Percentiles rank a stretch among this genome's conserved stretches.
These are phyloP conservation scores for Pterocles orientalis DNA, from an alignment of 2,113 vertebrate species.

Conservation along the genomic window DNA sequence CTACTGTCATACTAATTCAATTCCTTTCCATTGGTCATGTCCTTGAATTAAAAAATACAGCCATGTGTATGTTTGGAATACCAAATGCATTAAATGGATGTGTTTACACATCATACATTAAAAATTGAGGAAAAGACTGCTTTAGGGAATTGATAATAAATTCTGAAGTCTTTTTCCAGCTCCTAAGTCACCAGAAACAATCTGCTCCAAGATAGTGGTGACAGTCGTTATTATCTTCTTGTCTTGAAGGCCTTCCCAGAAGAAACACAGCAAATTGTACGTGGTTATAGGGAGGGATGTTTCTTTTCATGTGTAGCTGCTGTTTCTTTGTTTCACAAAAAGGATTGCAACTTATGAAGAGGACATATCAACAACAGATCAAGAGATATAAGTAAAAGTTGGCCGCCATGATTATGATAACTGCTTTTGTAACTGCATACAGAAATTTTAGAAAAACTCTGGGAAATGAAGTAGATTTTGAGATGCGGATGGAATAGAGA, in stretches of 20 bases:
- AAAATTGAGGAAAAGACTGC: neutral
- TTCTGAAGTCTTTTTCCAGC: neutral
- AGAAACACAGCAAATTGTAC: neutral
- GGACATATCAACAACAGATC: neutral
- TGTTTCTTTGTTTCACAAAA: neutral
- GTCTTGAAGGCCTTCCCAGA: neutral
- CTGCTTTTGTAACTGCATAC: neutral
- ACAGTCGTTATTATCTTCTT: neutral
- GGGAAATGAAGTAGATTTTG: neutral
- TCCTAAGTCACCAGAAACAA: conserved; percentile 22
- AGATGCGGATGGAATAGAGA: neutral
- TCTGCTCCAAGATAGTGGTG: conserved; percentile 1
- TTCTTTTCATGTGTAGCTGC: neutral
- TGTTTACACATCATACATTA: conserved; percentile 14
- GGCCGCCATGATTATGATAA: accelerated
- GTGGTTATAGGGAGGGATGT: neutral
- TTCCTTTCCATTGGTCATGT: conserved; percentile 28
- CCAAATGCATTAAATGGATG: conserved; percentile 12
- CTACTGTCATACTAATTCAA: conserved; percentile 6
- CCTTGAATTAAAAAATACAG: conserved; percentile 38
- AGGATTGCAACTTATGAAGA: neutral
- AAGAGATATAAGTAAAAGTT: neutral
- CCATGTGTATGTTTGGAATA: conserved; percentile 31
- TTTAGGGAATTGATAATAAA: conserved; percentile 11
- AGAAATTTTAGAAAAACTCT: neutral